Evolutionary conservation across 2,888 invertebrate genomes (phyloP), one percentile per base, ranked within the genome.

Genomic region (Dasysyrphus tricinctus): DNA sequence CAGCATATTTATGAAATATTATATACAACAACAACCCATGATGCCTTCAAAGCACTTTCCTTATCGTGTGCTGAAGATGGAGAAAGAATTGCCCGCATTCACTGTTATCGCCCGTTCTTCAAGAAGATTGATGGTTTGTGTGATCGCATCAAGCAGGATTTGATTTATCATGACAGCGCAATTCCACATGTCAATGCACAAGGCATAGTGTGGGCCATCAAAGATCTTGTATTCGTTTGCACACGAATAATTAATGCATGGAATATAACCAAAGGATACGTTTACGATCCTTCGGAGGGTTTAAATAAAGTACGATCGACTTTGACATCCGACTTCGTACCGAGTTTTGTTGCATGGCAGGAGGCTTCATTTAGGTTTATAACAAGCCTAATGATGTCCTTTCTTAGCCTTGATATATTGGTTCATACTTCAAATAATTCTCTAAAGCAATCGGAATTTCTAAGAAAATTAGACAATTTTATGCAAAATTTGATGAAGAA

Each of bases 201-300:
- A 90, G 96, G 96, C 0, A 94, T 96, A 88, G 95, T 95, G 0
- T 96, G 96, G 96, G 96, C 95, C 2, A 95, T 96, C 1, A 96
- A 96, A 90, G 96, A 96, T 89, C 96, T 96, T 89, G 96, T 96
- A 90, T 96, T 96, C 90, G 95, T 95, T 0, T 96, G 95, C 90
- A 95, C 95, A 4, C 94, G 96, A 88, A 94, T 96, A 86, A 94
- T 95, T 69, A 96, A 95, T 89, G 95, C 95, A 44, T 96, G 96
- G 96, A 95, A 95, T 90, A 95, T 96, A 78, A 94, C 95, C 0
- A 95, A 95, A 90, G 95, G 94, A 72, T 92, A 95, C 63, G 93
- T 94, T 0, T 94, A 94, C 88, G 94, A 94, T 89, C 94, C 94
- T 63, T 94, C 94, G 39, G 94, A 94, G 56, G 94, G 94, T 0